Base-by-base conservation (phyloP, 2,113 vertebrate genomes). In the Pionites leucogaster region DNA sequence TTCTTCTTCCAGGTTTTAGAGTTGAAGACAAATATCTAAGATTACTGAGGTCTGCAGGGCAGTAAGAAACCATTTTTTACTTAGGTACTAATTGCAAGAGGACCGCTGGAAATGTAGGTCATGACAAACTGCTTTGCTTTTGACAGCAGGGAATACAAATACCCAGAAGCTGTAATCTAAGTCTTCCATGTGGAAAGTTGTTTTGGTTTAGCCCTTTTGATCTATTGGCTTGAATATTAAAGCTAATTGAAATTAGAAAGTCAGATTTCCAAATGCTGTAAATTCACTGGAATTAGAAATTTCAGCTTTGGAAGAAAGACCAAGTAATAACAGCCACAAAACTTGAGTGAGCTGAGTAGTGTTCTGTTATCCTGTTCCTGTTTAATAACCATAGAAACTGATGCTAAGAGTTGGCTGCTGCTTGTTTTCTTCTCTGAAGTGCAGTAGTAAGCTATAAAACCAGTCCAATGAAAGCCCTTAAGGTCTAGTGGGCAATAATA, bases 401-500 rank as follows among this genome's bases (percentile, higher is more conserved):
- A 87, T 13, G 2, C 0, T 49, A 69, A 69, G 80, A 88, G n/a
- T 68, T 86, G 68, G 50, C 94, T 95, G 83, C 90, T 86, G 67
- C 71, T 86, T 10, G 2, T 77, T 13, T 53, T 68, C 86, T 69
- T 68, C 87, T 92, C 90, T 62, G 10, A 95, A 97, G 92, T 68
- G 89, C 92, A 44, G 68, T 46, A 65, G 23, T 27, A 86, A 93
- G 93, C 96, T 94, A 78, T 96, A 97, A 97, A 97, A 94, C 86
- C 24, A 70, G 60, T 68, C 77, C 72, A 46, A 11, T 83, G 84
- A 96, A 96, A 97, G 85, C 86, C 84, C 91, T 91, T 87, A 84
- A 95, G 88, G 78, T 95, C 94, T 94, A 92, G 82, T 92, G 96
- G 92, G 95, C 92, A 95, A 96, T 96, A 96, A 94, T 86, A 23